A percentile compares a stretch with the other conserved stretches of the same genome.
These are phyloP conservation scores for Philonicus albiceps DNA, from an alignment of 2,888 invertebrate genomes.

Conservation along the genomic window DNA sequence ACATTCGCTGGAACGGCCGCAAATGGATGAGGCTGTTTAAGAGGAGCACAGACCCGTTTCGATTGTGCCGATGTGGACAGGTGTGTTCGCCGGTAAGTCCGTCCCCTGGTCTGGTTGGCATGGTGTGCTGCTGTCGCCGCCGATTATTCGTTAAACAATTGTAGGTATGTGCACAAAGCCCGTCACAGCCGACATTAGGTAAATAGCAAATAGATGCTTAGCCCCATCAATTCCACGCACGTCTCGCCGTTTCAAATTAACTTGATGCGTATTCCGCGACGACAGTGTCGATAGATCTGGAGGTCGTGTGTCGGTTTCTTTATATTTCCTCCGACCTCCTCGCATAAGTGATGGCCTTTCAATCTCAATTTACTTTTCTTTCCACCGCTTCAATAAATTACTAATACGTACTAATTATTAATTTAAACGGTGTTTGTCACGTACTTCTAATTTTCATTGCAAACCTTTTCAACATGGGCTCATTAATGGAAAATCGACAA, in stretches of 20 bases:
- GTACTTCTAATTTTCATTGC: no score
- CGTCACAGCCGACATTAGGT: not conserved
- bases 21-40: not conserved
- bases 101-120: not conserved
- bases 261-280: not conserved
- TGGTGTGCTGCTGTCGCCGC: not conserved
- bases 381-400: not conserved
- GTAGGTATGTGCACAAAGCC: not conserved
- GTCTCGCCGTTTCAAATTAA: not conserved
- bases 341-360: not conserved
- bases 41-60: not conserved
- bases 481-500: no score
- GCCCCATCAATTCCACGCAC: not conserved
- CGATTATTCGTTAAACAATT: not conserved
- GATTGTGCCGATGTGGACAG: not conserved
- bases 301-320: not conserved
- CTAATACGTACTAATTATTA: not conserved
- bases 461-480: no score
- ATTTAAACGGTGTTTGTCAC: not conserved
- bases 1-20: not conserved
- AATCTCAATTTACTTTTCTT: not conserved
- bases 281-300: not conserved
- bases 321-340: not conserved
- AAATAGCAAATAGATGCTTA: not conserved
- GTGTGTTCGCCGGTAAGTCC: not conserved